Conservation (phyloP, 2,113 vertebrate species). For the Anthoscopus minutus region DNA sequence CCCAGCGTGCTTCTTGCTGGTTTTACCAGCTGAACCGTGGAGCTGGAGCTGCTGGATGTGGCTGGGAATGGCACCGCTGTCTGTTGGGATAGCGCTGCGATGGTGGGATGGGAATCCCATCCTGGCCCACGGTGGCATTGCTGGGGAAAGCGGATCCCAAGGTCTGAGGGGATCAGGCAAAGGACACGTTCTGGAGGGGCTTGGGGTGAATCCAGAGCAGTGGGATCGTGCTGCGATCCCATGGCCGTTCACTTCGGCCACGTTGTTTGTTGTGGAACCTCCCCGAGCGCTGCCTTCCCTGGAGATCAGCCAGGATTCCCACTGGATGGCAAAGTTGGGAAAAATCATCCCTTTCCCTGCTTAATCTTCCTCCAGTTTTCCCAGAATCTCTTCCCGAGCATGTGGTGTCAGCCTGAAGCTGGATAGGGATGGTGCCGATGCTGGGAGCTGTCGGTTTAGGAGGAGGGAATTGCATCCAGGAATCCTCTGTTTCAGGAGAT, state of each 20-base stretch:
- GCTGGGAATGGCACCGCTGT: background rate
- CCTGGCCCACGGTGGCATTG: background rate
- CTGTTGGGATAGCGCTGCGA: background rate
- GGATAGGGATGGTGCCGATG: fast-evolving
- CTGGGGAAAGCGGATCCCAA: no score
- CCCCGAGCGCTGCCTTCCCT: background rate
- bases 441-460: background rate
- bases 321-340: fast-evolving
- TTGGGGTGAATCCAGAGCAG: background rate
- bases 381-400: fast-evolving
- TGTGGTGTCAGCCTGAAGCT: fast-evolving
- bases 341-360: fast-evolving
- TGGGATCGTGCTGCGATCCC: fast-evolving
- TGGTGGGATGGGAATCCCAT: background rate
- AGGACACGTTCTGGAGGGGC: no score
- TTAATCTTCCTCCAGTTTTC: background rate
- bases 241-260: fast-evolving
- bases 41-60: background rate
- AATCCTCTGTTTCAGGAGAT: background rate
- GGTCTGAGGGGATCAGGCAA: no score
- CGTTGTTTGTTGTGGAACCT: background rate
- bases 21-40: background rate
- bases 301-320: background rate
- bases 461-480: background rate
- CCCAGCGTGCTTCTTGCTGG: fast-evolving